These are phyloP conservation scores for Drymonia ruficornis DNA, from an alignment of 2,888 invertebrate species.

Conservation along the genomic window DNA sequence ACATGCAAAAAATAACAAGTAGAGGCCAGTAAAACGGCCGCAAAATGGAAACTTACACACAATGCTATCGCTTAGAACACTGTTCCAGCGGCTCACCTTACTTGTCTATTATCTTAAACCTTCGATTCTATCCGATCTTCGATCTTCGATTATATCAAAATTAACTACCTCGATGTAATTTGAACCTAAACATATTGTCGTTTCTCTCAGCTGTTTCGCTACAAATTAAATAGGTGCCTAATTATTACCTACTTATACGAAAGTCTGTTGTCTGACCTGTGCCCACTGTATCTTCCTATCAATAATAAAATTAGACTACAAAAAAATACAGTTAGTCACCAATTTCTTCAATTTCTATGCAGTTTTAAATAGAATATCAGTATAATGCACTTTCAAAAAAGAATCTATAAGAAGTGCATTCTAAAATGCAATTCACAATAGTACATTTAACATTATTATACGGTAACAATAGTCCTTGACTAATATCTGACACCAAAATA, in stretches of 20 bases:
- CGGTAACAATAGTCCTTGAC: background rate
- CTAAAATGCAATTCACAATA: constrained; percentile 1
- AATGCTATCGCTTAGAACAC: constrained; percentile 52
- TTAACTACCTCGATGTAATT: background rate
- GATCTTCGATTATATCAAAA: background rate
- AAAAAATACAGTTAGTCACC: too few species aligned
- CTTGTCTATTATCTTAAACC: background rate
- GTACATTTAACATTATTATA: background rate
- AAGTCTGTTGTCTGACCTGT: too few species aligned
- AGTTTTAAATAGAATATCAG: background rate
- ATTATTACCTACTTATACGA: too few species aligned
- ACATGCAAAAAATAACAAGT: constrained; percentile 62
- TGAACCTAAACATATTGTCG: too few species aligned
- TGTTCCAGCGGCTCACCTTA: constrained; percentile 21
- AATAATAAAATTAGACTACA: too few species aligned
- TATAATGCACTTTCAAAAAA: background rate
- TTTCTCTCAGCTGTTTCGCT: too few species aligned
- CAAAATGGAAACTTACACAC: constrained; percentile 64
- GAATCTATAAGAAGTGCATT: background rate
- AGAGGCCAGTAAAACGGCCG: constrained; percentile 55
- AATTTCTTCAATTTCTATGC: too few species aligned
- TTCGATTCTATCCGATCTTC: background rate
- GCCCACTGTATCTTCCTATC: too few species aligned
- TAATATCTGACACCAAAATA: constrained; percentile 4
- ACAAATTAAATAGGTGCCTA: too few species aligned